Percentiles rank a stretch among this genome's conserved stretches.
Evolutionary conservation across 2,113 vertebrate genomes (phyloP).

Genomic region (Plectropomus leopardus): DNA sequence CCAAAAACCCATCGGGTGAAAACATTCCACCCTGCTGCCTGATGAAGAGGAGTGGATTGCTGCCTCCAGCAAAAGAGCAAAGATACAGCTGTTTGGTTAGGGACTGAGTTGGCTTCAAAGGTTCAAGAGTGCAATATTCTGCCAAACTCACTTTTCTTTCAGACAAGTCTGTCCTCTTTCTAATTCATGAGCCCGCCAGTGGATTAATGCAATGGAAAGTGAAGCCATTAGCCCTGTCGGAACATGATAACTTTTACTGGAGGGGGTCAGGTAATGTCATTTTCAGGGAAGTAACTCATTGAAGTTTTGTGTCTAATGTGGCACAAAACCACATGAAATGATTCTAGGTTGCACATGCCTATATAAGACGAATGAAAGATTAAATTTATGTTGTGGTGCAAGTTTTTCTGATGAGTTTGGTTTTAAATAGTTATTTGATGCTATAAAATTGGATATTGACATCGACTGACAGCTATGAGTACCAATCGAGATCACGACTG

Average conservation of each 20-base stretch:
- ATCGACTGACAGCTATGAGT: too few species aligned
- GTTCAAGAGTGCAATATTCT: slow-evolving; percentile 56
- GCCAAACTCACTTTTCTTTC: slow-evolving; percentile 45
- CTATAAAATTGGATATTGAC: too few species aligned
- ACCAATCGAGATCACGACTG: too few species aligned
- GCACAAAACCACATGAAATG: not conserved
- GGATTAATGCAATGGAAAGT: slow-evolving; percentile 44
- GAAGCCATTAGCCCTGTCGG: slow-evolving; percentile 33
- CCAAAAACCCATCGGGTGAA: slow-evolving; percentile 54
- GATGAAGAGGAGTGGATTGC: slow-evolving; percentile 58
- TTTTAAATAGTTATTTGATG: too few species aligned
- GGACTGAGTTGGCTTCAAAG: slow-evolving; percentile 52
- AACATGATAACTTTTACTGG: slow-evolving; percentile 5
- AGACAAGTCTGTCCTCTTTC: slow-evolving; percentile 34
- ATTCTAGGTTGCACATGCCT: not conserved
- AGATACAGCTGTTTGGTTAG: slow-evolving; percentile 61
- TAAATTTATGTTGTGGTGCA: too few species aligned
- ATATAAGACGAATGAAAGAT: too few species aligned
- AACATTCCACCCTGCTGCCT: slow-evolving; percentile 67
- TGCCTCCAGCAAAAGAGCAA: slow-evolving; percentile 41
- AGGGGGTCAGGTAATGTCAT: slow-evolving; percentile 22
- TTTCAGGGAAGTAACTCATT: not conserved
- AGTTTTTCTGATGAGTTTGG: too few species aligned
- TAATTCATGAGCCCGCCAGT: slow-evolving; percentile 60
- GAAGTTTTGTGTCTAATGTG: not conserved